A percentile compares a stretch with the other conserved stretches of the same genome.
These are phyloP conservation scores for Drosophila kikkawai DNA, from an alignment of 1,140 invertebrate genomes.

Conservation along the genomic window DNA sequence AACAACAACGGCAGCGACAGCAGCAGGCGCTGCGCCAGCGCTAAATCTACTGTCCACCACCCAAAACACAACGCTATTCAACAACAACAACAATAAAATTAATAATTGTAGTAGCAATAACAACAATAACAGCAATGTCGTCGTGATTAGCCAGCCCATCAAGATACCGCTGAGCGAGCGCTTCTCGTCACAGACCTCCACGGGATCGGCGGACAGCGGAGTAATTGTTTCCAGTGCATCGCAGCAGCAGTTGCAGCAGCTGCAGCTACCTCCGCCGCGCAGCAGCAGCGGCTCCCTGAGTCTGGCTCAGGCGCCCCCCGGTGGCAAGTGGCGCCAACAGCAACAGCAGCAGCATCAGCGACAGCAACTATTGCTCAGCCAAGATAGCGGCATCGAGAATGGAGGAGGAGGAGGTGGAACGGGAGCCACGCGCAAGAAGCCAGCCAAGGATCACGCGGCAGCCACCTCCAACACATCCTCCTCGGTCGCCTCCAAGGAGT, in stretches of 20 bases:
- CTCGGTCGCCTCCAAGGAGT: slow-evolving; percentile 18
- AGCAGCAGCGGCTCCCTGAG: slow-evolving; percentile 77
- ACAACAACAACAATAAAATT: slow-evolving; percentile 1
- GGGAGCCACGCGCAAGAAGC: slow-evolving; percentile 4
- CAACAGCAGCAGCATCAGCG: slow-evolving; percentile 43
- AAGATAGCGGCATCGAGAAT: slow-evolving; percentile 82
- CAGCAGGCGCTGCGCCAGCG: slow-evolving; percentile 56
- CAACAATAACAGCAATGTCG: slow-evolving; percentile 16
- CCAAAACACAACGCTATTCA: slow-evolving; percentile 1
- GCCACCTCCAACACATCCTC: slow-evolving; percentile 10
- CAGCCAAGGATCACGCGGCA: slow-evolving; percentile 7
- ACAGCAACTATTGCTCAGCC: slow-evolving; percentile 70
- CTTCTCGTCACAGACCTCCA: slow-evolving; percentile 77
- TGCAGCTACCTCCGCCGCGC: slow-evolving; percentile 65
- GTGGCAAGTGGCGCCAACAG: slow-evolving; percentile 61
- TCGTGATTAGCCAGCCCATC: slow-evolving; percentile 65
- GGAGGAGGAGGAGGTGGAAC: slow-evolving; percentile 7
- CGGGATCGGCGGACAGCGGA: slow-evolving; percentile 81
- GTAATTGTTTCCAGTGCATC: slow-evolving; percentile 61
- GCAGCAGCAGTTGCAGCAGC: slow-evolving; percentile 61
- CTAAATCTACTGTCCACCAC: slow-evolving; percentile 37
- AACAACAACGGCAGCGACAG: slow-evolving; percentile 58
- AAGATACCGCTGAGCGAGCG: slow-evolving; percentile 76
- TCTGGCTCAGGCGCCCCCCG: slow-evolving; percentile 60
- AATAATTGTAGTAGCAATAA: slow-evolving; percentile 23